These are phyloP conservation scores for Henicopernis longicauda DNA, from an alignment of 2,113 vertebrate genomes.

Conservation along the genomic window DNA sequence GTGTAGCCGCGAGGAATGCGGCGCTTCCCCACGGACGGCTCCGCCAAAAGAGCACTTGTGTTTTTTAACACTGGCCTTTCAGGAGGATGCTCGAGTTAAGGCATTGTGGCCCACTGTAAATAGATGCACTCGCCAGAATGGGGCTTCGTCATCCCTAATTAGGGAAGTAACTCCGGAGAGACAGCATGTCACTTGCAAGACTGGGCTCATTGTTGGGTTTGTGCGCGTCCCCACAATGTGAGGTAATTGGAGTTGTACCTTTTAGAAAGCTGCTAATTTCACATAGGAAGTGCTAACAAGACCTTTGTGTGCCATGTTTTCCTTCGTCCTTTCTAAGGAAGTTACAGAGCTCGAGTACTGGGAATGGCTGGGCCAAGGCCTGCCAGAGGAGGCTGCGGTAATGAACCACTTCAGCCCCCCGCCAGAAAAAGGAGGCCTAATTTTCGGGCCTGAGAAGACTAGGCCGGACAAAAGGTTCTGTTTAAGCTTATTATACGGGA, in stretches of 20 bases:
- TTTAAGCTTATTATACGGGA: slow-evolving; percentile 99
- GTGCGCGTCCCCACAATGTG: slow-evolving; percentile 90
- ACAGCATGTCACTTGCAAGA: slow-evolving; percentile 87
- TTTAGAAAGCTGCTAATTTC: slow-evolving; percentile 99
- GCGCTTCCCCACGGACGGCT: slow-evolving; percentile 78
- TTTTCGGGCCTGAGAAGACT: slow-evolving; percentile 97
- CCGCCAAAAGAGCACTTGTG: slow-evolving; percentile 90
- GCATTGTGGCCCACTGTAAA: slow-evolving; percentile 87
- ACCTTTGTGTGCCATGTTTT: slow-evolving; percentile 99
- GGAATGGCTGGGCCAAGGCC: slow-evolving; percentile 93
- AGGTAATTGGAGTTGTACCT: slow-evolving; percentile 99
- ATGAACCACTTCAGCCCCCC: slow-evolving; percentile 99
- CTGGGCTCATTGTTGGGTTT: slow-evolving; percentile 79
- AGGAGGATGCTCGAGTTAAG: slow-evolving; percentile 84
- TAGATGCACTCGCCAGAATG: slow-evolving; percentile 92
- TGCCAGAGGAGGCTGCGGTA: slow-evolving; percentile 89
- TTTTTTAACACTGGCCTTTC: slow-evolving; percentile 90
- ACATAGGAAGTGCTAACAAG: slow-evolving; percentile 99
- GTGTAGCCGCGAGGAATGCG: slow-evolving; percentile 82
- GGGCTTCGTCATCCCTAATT: slow-evolving; percentile 97
- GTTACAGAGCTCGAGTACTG: slow-evolving; percentile 91
- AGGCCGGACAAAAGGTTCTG: slow-evolving; percentile 97
- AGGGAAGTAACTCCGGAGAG: slow-evolving; percentile 92
- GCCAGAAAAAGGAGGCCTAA: slow-evolving; percentile 96
- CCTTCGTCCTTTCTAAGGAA: slow-evolving; percentile 95